Evolutionary conservation across 2,113 vertebrate genomes (phyloP).

Genomic region (Plestiodon gilberti): DNA sequence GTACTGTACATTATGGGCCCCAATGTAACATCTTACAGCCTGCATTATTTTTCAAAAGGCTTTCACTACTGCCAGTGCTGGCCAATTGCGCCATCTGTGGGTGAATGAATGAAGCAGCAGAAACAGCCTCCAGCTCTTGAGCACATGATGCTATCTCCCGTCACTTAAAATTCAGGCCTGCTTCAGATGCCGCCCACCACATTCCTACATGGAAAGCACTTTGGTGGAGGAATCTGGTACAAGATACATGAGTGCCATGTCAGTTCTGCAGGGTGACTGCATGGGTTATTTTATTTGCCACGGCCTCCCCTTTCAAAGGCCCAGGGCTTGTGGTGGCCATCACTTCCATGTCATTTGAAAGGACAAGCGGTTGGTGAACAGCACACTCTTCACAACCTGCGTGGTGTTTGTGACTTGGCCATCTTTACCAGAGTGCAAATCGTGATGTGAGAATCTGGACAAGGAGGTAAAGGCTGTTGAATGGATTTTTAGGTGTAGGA

Average conservation of each 20-base stretch:
- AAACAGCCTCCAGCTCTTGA: fast-evolving
- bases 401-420: too few species aligned
- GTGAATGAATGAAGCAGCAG: not conserved
- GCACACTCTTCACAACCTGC: too few species aligned
- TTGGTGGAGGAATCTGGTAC: not conserved
- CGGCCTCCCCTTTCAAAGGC: not conserved
- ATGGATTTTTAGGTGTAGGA: not conserved
- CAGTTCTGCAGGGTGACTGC: not conserved
- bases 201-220: not conserved
- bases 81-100: conserved; percentile 44
- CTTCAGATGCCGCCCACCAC: not conserved
- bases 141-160: not conserved
- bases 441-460: not conserved
- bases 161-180: not conserved
- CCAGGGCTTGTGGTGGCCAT: too few species aligned
- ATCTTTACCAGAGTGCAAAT: not conserved
- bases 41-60: not conserved
- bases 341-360: not conserved
- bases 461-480: not conserved
- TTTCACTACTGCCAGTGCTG: not conserved
- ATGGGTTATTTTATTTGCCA: not conserved
- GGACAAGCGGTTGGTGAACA: not conserved
- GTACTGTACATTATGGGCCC: not conserved
- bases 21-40: not conserved
- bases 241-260: not conserved